phyloP scores from a whole-genome alignment of 92 coral and sea anemone genomes.

The Epizoanthus illoricatus region DNA sequence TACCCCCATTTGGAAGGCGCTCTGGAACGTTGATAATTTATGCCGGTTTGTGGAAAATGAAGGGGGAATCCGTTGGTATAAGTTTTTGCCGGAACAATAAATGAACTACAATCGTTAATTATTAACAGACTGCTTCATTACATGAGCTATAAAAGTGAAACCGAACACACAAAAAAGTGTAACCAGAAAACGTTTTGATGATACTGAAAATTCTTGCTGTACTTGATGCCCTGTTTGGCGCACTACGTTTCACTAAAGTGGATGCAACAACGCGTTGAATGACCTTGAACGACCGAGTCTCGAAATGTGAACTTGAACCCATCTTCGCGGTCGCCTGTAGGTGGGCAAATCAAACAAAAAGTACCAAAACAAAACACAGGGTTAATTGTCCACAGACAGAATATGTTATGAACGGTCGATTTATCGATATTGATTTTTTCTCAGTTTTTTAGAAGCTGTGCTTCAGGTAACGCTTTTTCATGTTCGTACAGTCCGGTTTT shows the following conservation, averaged over 20 bases:
- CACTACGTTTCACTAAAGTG: too few relatives aligned
- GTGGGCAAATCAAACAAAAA: too few relatives aligned
- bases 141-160: neutral
- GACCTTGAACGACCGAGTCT: too few relatives aligned
- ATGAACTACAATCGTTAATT: slow-evolving; percentile 9
- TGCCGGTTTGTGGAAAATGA: slow-evolving; percentile 85
- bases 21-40: slow-evolving; percentile 75
- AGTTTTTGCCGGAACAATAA: slow-evolving; percentile 65
- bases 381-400: neutral
- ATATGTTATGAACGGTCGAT: neutral
- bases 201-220: too few relatives aligned
- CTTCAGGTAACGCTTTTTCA: neutral
- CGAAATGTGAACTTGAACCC: neutral
- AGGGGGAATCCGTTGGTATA: slow-evolving; percentile 79
- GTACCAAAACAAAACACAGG: neutral
- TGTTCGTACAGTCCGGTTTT: neutral
- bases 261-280: too few relatives aligned
- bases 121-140: neutral
- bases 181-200: too few relatives aligned
- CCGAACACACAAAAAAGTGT: neutral
- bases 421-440: neutral
- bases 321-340: neutral
- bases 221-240: too few relatives aligned
- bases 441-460: neutral
- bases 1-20: slow-evolving; percentile 81